Base-by-base conservation (phyloP, 2,797 vertebrate species). In the Rhynchonycteris naso region DNA sequence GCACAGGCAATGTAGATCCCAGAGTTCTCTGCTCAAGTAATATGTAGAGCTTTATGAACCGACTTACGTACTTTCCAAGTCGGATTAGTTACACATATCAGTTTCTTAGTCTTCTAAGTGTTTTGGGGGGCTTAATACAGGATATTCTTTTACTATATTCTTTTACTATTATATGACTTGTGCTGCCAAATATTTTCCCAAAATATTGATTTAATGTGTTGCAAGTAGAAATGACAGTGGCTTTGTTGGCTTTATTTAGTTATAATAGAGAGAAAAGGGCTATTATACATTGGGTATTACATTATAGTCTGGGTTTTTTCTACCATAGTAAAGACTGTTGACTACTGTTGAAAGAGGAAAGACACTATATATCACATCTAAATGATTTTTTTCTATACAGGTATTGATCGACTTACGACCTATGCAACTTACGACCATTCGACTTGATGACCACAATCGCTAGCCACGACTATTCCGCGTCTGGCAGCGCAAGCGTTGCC, bases 11-110 rank as follows among this genome's bases (percentile, higher is more conserved):
- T 0, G 0, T 66, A 47, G 61, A 75, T 90, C 4, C 43, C 11
- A 50, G 76, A 90, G 18, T 88, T 81, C n/a, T 71, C 22, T 74
- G 19, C 58, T 91, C 35, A 78, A 90, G 28, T 35, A 84, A 74
- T 61, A 81, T 0, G 1, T 93, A 90, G 87, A 94, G 80, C 91
- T 96, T 93, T 88, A 71, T 95, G 85, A 95, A 91, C 71, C 63
- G 65, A 89, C 5, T 83, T 91, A 74, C 0, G 4, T 4, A 71
- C 84, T 93, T 91, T 95, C 83, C 66, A 89, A 93, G 61, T 91
- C 79, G 80, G 66, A 71, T 89, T 86, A 76, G 35, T 89, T 94
- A 50, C 30, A 61, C 12, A 4, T 54, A 18, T 84, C 66, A 56
- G 15, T 96, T 96, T 90, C 83, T 85, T 81, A 16, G 12, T 79